A percentile compares a stretch with the other conserved stretches of the same genome.
phyloP scores from a whole-genome alignment of 2,113 vertebrate genomes.

The Cololabis saira region DNA sequence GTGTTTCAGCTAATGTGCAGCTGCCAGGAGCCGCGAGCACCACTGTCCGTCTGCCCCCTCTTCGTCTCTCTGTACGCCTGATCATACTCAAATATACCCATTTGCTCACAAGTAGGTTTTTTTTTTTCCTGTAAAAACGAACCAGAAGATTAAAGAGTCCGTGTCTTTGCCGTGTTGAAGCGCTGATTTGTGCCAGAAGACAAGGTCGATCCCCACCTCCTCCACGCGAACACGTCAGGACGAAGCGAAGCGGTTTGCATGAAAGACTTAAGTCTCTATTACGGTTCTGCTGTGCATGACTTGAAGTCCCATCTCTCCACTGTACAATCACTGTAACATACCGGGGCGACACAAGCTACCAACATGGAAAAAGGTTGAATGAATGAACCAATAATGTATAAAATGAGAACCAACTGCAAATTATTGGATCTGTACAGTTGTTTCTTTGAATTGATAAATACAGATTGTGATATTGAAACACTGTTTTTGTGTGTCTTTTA shows the following conservation, averaged over 20 bases:
- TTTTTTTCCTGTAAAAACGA: no score
- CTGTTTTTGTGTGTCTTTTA: conserved; percentile 29
- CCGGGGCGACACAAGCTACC: conserved; percentile 47
- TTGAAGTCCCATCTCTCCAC: conserved; percentile 60
- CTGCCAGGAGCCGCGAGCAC: conserved; percentile 53
- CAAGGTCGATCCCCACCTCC: no score
- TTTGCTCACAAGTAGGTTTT: no score
- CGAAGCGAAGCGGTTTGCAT: conserved; percentile 67
- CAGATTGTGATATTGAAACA: conserved; percentile 72
- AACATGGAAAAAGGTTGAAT: conserved; percentile 60
- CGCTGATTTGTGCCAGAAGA: no score
- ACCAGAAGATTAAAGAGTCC: conserved; percentile 1
- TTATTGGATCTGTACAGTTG: conserved; percentile 68
- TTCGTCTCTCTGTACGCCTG: conserved; percentile 20
- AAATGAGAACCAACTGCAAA: conserved; percentile 57
- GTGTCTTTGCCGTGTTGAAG: conserved; percentile 26
- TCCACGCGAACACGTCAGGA: background rate
- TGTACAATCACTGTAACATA: conserved; percentile 69
- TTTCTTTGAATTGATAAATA: conserved; percentile 77
- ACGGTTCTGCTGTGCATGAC: conserved; percentile 73
- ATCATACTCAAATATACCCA: no score
- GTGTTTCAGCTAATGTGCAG: no score
- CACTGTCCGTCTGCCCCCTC: conserved; percentile 44
- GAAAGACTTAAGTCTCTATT: conserved; percentile 54
- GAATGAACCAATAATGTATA: conserved; percentile 64